These are phyloP conservation scores for Hirtodrosophila histrioides DNA, from an alignment of 2,888 invertebrate genomes.

Conservation along the genomic window DNA sequence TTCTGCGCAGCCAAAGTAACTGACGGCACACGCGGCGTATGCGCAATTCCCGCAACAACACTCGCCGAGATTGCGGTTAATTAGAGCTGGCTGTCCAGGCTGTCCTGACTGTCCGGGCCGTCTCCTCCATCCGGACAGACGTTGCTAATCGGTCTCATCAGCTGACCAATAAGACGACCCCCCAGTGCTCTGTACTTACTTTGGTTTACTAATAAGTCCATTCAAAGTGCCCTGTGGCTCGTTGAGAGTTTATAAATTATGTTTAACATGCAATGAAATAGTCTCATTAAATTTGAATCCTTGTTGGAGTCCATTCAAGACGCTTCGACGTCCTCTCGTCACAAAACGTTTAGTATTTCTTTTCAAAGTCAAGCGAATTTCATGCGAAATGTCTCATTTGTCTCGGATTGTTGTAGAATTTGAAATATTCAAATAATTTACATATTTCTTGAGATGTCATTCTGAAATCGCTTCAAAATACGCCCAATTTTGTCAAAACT, in stretches of 20 bases:
- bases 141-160: constrained; percentile 47
- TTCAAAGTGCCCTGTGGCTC: constrained; percentile 33
- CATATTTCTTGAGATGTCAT: too few relatives aligned
- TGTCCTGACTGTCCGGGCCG: background rate
- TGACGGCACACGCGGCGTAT: constrained; percentile 51
- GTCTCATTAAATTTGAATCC: constrained; percentile 49
- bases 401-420: too few relatives aligned
- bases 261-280: constrained; percentile 39
- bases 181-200: constrained; percentile 11
- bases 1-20: constrained; percentile 11
- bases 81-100: constrained; percentile 24
- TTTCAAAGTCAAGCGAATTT: background rate
- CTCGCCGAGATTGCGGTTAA: constrained; percentile 55
- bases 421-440: too few relatives aligned
- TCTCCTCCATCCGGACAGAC: constrained; percentile 17
- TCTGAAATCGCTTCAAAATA: too few relatives aligned
- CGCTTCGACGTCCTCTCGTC: background rate
- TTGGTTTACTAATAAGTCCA: constrained; percentile 44
- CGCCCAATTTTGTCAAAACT: too few relatives aligned
- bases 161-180: constrained; percentile 27
- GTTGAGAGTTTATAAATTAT: constrained; percentile 37
- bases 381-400: too few relatives aligned
- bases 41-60: constrained; percentile 48
- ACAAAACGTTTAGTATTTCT: background rate
- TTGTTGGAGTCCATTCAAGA: background rate